Evolutionary conservation across 2,113 vertebrate species (phyloP).

Genomic region (Pomatorhinus ruficollis): DNA sequence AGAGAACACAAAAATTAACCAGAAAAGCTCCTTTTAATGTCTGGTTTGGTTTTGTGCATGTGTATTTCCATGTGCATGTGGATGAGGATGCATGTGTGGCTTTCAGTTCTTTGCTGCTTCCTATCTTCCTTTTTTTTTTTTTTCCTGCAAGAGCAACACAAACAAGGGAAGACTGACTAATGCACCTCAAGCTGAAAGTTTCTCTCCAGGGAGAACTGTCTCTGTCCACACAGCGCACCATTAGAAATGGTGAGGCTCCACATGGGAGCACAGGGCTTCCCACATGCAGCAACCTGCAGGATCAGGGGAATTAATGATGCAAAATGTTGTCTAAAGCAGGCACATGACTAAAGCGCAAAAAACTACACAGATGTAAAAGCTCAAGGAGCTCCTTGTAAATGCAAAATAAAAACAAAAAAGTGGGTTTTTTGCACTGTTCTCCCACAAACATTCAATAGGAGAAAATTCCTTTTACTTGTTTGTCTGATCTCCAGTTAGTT

Average conservation of each 20-base stretch:
- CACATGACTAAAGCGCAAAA: not conserved
- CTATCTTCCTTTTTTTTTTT: not conserved
- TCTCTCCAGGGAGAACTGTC: not conserved
- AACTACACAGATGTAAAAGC: not conserved
- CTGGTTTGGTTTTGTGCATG: not conserved
- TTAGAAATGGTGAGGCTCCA: not conserved
- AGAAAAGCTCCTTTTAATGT: not conserved
- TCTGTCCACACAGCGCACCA: not conserved
- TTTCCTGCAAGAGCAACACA: not conserved
- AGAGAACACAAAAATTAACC: not conserved
- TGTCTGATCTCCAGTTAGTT: not conserved
- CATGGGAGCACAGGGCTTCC: not conserved
- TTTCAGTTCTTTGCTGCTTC: not conserved
- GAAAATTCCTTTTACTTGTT: constrained; percentile 7
- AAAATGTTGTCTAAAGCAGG: not conserved
- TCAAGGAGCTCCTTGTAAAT: not conserved
- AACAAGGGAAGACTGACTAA: constrained; percentile 20
- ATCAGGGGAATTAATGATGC: not conserved
- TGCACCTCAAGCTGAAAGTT: not conserved
- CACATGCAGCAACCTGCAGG: not conserved
- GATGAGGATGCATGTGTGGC: not conserved
- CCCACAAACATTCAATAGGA: not conserved
- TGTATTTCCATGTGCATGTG: not conserved
- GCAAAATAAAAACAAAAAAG: not conserved
- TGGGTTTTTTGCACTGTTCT: not conserved